These are phyloP conservation scores for Drosophila peninsularis DNA, from an alignment of 2,888 invertebrate genomes.

Conservation along the genomic window DNA sequence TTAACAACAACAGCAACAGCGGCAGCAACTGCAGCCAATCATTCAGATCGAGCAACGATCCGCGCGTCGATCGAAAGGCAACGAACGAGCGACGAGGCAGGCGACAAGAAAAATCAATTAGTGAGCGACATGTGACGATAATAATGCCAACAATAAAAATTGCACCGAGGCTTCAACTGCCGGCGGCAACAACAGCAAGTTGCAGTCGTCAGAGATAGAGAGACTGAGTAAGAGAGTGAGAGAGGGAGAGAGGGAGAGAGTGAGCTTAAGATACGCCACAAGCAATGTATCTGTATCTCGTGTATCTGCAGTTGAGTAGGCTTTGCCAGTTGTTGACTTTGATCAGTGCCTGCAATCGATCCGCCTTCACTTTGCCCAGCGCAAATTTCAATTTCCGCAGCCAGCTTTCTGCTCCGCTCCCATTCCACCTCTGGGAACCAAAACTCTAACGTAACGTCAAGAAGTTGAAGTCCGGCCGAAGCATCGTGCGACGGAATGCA, in stretches of 20 bases:
- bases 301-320: conserved; percentile 42
- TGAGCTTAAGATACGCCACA: conserved; percentile 22
- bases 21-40: conserved; percentile 54
- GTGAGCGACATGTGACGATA: conserved; percentile 85
- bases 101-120: conserved; percentile 85
- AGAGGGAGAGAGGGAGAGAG: conserved; percentile 6
- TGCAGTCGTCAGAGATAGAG: conserved; percentile 2
- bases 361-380: conserved; percentile 67
- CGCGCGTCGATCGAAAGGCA: conserved; percentile 45
- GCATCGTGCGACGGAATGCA: conserved; percentile 44
- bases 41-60: conserved; percentile 69
- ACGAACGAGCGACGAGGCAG: conserved; percentile 71
- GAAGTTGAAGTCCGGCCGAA: conserved; percentile 28
- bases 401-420: conserved; percentile 9
- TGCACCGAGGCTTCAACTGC: conserved; percentile 52
- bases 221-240: conserved; percentile 7
- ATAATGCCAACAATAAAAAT: conserved; percentile 82
- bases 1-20: conserved; percentile 42
- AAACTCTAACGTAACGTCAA: conserved; percentile 49
- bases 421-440: conserved; percentile 44
- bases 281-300: conserved; percentile 39
- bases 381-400: conserved; percentile 63
- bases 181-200: conserved; percentile 17
- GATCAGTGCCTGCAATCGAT: conserved; percentile 66
- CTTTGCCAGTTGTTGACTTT: conserved; percentile 48